Evolutionary conservation across 2,113 vertebrate genomes (phyloP).

Genomic region (Ophthalmolycus amberensis): DNA sequence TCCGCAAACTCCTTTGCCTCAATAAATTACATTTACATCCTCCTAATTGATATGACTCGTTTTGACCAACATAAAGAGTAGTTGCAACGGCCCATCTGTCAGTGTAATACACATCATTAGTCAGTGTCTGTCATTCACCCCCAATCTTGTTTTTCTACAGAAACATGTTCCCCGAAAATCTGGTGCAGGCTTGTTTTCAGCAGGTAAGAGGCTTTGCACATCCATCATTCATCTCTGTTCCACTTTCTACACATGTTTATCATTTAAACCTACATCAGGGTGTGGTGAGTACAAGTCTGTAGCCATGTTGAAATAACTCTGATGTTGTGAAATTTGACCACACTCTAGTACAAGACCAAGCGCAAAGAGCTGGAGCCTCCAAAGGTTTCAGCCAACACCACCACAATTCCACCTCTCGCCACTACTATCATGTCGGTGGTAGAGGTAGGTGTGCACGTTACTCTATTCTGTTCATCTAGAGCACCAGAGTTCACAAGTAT

Average conservation of each 20-base stretch:
- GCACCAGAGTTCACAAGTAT: background rate
- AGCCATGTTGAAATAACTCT: background rate
- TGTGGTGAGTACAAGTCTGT: background rate
- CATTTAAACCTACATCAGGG: accelerated
- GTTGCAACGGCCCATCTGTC: background rate
- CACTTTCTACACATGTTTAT: background rate
- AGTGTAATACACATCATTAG: background rate
- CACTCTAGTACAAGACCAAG: slow-evolving; percentile 93
- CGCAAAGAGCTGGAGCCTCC: slow-evolving; percentile 85
- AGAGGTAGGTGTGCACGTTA: slow-evolving; percentile 60
- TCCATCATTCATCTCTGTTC: background rate
- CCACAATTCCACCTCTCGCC: slow-evolving; percentile 67
- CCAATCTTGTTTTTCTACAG: slow-evolving; percentile 73
- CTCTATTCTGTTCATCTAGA: background rate
- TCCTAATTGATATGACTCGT: background rate
- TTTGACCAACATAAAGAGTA: background rate
- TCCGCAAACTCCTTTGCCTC: background rate
- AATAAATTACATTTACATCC: background rate
- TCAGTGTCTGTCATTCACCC: background rate
- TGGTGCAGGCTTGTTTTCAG: slow-evolving; percentile 97
- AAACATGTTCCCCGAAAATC: slow-evolving; percentile 99
- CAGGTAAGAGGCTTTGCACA: slow-evolving; percentile 84
- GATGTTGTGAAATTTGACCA: slow-evolving; percentile 12
- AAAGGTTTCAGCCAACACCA: slow-evolving; percentile 69
- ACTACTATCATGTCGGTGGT: slow-evolving; percentile 76